Base-by-base conservation (phyloP, 1,140 invertebrate species). In the Nautilus pompilius region DNA sequence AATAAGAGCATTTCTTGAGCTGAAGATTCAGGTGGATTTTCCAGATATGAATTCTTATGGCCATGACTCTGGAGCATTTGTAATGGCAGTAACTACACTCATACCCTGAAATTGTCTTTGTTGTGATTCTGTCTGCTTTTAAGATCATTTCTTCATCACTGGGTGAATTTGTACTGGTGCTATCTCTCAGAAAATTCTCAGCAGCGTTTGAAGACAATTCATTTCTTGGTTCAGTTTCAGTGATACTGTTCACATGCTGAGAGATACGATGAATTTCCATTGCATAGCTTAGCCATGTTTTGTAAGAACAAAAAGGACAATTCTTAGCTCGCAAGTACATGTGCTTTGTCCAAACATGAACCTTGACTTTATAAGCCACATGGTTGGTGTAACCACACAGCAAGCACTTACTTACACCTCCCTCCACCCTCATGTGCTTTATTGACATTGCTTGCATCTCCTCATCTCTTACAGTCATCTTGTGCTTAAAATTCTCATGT, bases 41-140 rank as follows among this genome's bases (percentile, higher is more conserved):
- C 49, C 49, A 53, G 24, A 53, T 53, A 53, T 53, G 49, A 1
- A 53, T 53, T 24, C 29, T 53, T 28, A 53, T 53, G 5, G 29
- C 29, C 49, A 53, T 53, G 26, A 53, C 29, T 6, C 49, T 22
- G 3, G 49, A 28, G 49, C 49, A 53, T 26, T 53, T 28, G 17
- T 53, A 53, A 8, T 24, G n/a, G 26, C 49, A 53, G 3, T 28
- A 8, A 24, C 20, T 20, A 17, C 49, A 53, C 26, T 53, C 49
- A 28, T 53, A 53, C 3, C 26, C 49, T 8, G 49, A 24, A n/a
- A n/a, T n/a, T 28, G 26, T 53, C 26, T 28, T 20, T 17, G 2
- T 28, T 28, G 29, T 53, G 20, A 53, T 2, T 4, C 26, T 28
- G 6, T 53, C 29, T 5, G 49, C 49, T 24, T 15, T 17, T 6